Evolutionary conservation across 2,797 vertebrate species (phyloP), one percentile per base, ranked within the genome.

Genomic region (Hemitrygon akajei): DNA sequence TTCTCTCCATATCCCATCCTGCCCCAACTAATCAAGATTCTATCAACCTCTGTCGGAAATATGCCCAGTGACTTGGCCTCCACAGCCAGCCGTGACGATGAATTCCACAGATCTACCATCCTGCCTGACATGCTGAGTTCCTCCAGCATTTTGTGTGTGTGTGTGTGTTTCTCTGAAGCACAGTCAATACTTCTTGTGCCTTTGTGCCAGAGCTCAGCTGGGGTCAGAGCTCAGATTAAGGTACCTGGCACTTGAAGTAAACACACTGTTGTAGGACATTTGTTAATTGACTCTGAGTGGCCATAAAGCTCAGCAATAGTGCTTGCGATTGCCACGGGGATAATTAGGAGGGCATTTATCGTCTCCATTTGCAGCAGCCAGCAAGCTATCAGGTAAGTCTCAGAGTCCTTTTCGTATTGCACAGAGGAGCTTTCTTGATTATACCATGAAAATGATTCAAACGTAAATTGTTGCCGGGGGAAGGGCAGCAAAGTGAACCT

Each of bases 261-360:
- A 84, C 82, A 86, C 12, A 25, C 56, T 63, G 30, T 58, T 63
- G 84, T 20, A 20, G n/a, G 60, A 20, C 86, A 69, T 37, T 89
- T 69, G 47, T 16, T 37, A 66, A 69, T 66, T 89, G 60, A 69
- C 16, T 34, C 84, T 37, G 60, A 22, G 86, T n/a, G n/a, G 0
- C 86, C 60, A 89, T 89, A 37, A 89, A 69, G 16, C 60, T 89
- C 10, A 18, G 58, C 22, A 14, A 7, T 16, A 69, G 18, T 1
- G n/a, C n/a, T 20, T 89, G 86, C 9, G 30, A 89, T 66, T 89
- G 86, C 16, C 16, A 3, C 34, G 86, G 60, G 58, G 86, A 89
- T 89, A 66, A 89, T 89, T 89, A 69, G n/a, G 27, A 89, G 66
- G 60, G 22, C n/a, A 69, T 89, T 89, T 89, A 69, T 89, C 7